Evolutionary conservation across 1,140 invertebrate genomes (phyloP).

Genomic region (Holcopasites calliopsidis): DNA sequence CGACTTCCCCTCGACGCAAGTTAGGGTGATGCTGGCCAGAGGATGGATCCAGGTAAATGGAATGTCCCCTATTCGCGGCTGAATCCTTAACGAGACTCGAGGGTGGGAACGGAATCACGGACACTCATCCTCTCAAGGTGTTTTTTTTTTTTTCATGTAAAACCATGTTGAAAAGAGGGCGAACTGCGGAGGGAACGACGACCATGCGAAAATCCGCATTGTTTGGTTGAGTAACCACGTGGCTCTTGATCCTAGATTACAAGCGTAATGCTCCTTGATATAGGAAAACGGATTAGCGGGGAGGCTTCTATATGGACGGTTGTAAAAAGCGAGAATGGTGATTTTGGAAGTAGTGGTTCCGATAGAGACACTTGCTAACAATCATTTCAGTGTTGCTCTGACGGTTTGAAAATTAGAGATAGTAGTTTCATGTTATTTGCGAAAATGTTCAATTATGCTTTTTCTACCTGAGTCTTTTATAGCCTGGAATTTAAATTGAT

Average conservation of each 20-base stretch:
- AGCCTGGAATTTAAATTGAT: too few relatives aligned
- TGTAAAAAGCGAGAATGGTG: too few relatives aligned
- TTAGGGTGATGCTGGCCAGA: conserved; percentile 67
- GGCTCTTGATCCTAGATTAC: not conserved
- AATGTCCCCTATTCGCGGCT: conserved; percentile 19
- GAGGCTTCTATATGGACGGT: too few relatives aligned
- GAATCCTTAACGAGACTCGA: not conserved
- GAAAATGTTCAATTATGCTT: too few relatives aligned
- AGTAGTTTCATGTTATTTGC: too few relatives aligned
- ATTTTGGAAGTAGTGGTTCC: too few relatives aligned
- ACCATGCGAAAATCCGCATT: conserved; percentile 2
- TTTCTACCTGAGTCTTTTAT: too few relatives aligned
- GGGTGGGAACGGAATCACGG: not conserved
- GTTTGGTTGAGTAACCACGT: not conserved
- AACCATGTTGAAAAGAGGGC: conserved; percentile 8
- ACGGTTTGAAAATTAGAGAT: too few relatives aligned
- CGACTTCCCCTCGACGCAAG: conserved; percentile 65
- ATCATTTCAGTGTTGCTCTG: too few relatives aligned
- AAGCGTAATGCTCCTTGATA: not conserved
- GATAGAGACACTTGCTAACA: too few relatives aligned
- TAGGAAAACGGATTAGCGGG: not conserved
- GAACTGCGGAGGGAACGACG: not conserved
- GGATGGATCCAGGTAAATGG: conserved; percentile 69
- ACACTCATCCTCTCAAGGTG: not conserved
- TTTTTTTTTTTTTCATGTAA: not conserved